These are phyloP conservation scores for Pemphredon lugubris DNA, from an alignment of 2,888 invertebrate species.

Conservation along the genomic window DNA sequence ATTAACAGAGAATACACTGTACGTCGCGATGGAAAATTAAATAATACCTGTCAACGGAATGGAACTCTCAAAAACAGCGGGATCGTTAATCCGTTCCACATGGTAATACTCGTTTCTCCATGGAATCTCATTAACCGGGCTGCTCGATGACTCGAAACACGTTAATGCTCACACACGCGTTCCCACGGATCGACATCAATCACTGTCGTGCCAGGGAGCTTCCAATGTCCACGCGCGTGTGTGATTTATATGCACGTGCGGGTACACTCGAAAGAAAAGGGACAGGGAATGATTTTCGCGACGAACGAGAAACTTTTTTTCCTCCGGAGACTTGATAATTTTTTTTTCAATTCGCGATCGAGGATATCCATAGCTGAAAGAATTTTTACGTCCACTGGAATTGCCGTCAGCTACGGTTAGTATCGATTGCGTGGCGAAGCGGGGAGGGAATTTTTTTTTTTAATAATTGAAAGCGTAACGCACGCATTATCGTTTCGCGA, in stretches of 20 bases:
- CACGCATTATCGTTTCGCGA: no score
- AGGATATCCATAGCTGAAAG: no score
- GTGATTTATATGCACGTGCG: constrained; percentile 44
- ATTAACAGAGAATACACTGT: background rate
- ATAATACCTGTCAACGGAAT: constrained; percentile 8
- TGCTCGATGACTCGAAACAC: constrained; percentile 54
- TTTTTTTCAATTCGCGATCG: no score
- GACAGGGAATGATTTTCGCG: background rate
- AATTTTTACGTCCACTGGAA: no score
- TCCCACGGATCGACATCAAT: constrained; percentile 49
- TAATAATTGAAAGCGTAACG: no score
- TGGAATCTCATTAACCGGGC: constrained; percentile 55
- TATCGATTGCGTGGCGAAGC: no score
- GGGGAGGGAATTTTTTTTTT: no score
- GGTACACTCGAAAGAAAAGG: constrained; percentile 5
- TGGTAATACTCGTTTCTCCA: constrained; percentile 32
- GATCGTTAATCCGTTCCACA: constrained; percentile 28
- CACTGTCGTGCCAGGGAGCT: constrained; percentile 51
- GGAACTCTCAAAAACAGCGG: constrained; percentile 19
- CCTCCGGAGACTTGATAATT: no score
- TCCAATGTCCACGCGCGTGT: constrained; percentile 26
- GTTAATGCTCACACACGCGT: constrained; percentile 48
- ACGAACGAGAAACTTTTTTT: background rate
- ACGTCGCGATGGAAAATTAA: background rate
- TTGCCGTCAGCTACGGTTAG: no score